Evolutionary conservation across 2,113 vertebrate genomes (phyloP), one percentile per base, ranked within the genome.

Genomic region (Cottus gobio): DNA sequence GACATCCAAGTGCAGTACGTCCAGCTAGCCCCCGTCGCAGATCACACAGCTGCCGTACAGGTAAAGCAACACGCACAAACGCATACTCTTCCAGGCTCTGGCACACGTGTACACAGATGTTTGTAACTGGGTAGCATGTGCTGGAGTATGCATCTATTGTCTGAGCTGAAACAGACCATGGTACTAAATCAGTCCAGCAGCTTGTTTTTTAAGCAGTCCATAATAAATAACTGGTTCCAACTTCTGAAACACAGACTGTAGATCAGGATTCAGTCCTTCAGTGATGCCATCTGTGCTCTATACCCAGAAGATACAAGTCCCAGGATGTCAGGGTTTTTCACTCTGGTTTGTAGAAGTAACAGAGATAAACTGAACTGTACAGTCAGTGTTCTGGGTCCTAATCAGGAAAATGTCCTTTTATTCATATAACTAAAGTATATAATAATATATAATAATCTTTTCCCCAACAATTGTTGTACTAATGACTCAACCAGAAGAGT

Each of bases 1-100:
- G 98, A 99, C 85, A 99, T 99, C 89, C 98, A 99, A 90, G 98
- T 99, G 75, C 98, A 99, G 65, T 99, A 99, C 7, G 98, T 99
- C 74, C 98, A 99, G 87, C 94, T 99, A 72, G 98, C 97, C 0
- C 97, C 98, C 0, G 98, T 99, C 58, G 93, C 96, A 0, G 98
- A 99, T 84, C 96, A 97, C 87, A 82, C 96, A 0, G 89, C 95
- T 0, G 24, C 95, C 2, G 94, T 94, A n/a, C 97, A 98, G 92
- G 98, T 99, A 91, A 66, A 94, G 24, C 83, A 71, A 71, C 76
- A 69, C 66, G 42, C 67, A 64, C 36, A 72, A 37, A 0, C 7
- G 26, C 68, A 60, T 52, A 67, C 62, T 64, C 67, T 44, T 34
- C 12, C 52, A 73, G 63, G 42, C 57, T 22, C 48, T 56, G 11